Evolutionary conservation across 2,113 vertebrate species (phyloP), one percentile per base, ranked within the genome.

Genomic region (Cebus imitator): DNA sequence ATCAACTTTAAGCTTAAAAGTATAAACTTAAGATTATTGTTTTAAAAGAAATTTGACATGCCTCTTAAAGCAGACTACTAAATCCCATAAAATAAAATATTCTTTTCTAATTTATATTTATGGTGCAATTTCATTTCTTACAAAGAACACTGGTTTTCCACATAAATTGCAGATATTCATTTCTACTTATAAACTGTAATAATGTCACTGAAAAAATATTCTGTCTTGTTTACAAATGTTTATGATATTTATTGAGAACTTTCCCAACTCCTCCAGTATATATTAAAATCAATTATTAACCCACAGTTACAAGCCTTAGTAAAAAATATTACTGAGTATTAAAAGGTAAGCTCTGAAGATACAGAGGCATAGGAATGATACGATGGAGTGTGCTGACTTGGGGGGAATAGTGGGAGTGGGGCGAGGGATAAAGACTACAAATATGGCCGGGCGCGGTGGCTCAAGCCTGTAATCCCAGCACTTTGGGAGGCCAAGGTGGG

Each of bases 1-100:
- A 96, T 97, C 95, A 98, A 98, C 97, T 94, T 75, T 52, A 97
- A 97, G 45, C 88, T 97, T 96, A 92, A 64, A 87, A 96, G 30
- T 93, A 37, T 80, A 43, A 95, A 96, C 97, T 84, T 96, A 97
- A 95, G 73, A 97, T 98, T 85, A 97, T 58, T 48, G 25, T 96
- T 97, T 96, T 90, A 64, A 90, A 58, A 35, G n/a, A 90, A 98
- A 83, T 45, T 48, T 73, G 80, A 96, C n/a, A 55, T 32, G 7
- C 1, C 14, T 91, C 87, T 93, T 95, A 97, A 87, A 98, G 96
- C 79, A 96, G 84, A 91, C 86, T 93, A 72, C 85, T 97, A 94
- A 97, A 97, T 98, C 97, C 94, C 80, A 80, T 84, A 95, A 94
- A 96, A 82, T 2, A 58, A 64, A 88, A 35, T 91, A 48, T 55